These are phyloP conservation scores for Lycophotia porphyrea DNA, from an alignment of 2,888 invertebrate species.

Conservation along the genomic window DNA sequence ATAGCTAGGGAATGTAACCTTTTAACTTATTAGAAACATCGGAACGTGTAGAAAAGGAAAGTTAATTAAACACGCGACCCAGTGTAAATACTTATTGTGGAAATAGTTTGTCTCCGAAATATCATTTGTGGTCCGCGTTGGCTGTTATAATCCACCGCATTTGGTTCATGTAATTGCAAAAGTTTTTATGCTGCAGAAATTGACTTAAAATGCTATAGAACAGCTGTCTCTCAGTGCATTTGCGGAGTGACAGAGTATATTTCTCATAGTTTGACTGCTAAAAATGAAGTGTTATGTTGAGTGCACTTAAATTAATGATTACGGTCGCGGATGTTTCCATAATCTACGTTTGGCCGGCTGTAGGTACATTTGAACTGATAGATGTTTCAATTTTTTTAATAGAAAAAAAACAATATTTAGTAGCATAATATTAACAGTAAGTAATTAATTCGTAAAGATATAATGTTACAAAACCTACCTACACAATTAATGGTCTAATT, in stretches of 20 bases:
- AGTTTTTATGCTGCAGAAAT: slow-evolving; percentile 40
- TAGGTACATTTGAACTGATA: not conserved
- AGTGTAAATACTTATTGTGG: slow-evolving; percentile 39
- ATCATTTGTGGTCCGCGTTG: slow-evolving; percentile 51
- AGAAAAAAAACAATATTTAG: not conserved
- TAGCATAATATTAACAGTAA: not conserved
- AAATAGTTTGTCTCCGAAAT: slow-evolving; percentile 52
- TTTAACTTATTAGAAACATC: slow-evolving; percentile 35
- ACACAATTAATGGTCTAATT: slow-evolving; percentile 5
- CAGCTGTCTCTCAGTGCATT: slow-evolving; percentile 36
- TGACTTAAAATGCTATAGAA: slow-evolving; percentile 40
- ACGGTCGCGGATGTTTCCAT: slow-evolving; percentile 20
- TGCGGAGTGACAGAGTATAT: slow-evolving; percentile 23
- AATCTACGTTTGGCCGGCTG: not conserved
- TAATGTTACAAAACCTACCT: slow-evolving; percentile 1
- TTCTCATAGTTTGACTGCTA: slow-evolving; percentile 49
- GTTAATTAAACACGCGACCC: slow-evolving; percentile 43
- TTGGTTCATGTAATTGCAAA: slow-evolving; percentile 45
- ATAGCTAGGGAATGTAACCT: slow-evolving; percentile 27
- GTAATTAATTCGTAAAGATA: not conserved
- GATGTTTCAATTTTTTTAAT: not conserved
- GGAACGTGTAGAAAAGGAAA: slow-evolving; percentile 33
- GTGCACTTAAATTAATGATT: slow-evolving; percentile 44
- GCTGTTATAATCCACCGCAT: slow-evolving; percentile 49
- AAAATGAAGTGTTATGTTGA: slow-evolving; percentile 50